Conservation (phyloP, 2,797 vertebrate species). For the Tiaroga cobitis region DNA sequence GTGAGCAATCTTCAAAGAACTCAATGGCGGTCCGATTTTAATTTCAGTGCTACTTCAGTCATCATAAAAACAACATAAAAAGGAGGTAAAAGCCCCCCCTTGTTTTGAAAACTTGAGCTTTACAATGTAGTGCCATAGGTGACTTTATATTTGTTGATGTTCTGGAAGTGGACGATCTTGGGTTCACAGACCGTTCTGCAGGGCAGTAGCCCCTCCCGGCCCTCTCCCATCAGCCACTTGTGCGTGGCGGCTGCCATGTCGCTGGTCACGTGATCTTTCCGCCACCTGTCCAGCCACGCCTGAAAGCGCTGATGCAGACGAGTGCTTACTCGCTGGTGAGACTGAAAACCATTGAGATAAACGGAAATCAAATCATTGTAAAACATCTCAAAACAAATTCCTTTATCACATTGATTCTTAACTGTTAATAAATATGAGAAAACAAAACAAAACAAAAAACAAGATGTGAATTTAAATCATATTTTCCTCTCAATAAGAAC, state of each 20-base stretch:
- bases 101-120: slow-evolving; percentile 13
- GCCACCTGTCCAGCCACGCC: slow-evolving; percentile 91
- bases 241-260: slow-evolving; percentile 88
- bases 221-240: slow-evolving; percentile 96
- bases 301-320: slow-evolving; percentile 94
- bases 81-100: slow-evolving; percentile 3
- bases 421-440: background rate
- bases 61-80: slow-evolving; percentile 47
- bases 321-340: slow-evolving; percentile 92
- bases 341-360: slow-evolving; percentile 74
- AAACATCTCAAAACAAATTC: background rate
- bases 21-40: slow-evolving; percentile 51
- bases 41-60: slow-evolving; percentile 59
- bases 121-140: slow-evolving; percentile 83
- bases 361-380: background rate
- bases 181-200: slow-evolving; percentile 90
- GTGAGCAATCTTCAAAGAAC: slow-evolving; percentile 36
- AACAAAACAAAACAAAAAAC: too few species aligned
- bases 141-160: slow-evolving; percentile 96
- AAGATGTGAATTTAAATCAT: background rate
- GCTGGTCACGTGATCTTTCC: slow-evolving; percentile 88
- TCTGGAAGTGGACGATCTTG: slow-evolving; percentile 92
- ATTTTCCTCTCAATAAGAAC: background rate
- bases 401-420: background rate
- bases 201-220: slow-evolving; percentile 86